Conservation (phyloP, 1,140 invertebrate genomes). For the Dendrolimus punctatus region DNA sequence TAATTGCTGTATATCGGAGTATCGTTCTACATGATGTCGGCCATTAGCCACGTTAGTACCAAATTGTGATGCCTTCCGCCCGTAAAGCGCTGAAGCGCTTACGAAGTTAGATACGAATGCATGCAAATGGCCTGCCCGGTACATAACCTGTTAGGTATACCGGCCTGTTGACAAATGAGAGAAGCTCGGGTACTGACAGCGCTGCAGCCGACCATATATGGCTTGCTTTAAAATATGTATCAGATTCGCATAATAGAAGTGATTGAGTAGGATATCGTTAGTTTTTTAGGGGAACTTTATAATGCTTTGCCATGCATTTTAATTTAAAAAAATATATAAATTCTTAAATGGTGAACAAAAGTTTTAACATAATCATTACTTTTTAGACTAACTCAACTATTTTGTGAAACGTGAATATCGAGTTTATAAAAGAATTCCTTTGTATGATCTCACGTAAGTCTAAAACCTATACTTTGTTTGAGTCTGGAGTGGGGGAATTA, state of each 20-base stretch:
- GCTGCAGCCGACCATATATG: constrained; percentile 10
- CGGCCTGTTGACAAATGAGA: constrained; percentile 27
- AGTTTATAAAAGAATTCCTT: too few relatives aligned
- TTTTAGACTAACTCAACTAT: too few relatives aligned
- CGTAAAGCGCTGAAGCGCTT: constrained; percentile 1
- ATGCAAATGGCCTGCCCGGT: constrained; percentile 16
- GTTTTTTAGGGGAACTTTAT: too few relatives aligned
- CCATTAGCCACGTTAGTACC: constrained; percentile 12
- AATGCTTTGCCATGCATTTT: too few relatives aligned
- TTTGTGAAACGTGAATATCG: too few relatives aligned
- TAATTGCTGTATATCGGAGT: too few relatives aligned
- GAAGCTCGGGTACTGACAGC: constrained; percentile 19
- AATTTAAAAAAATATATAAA: too few relatives aligned
- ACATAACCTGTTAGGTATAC: constrained; percentile 15
- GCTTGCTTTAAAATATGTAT: constrained; percentile 21
- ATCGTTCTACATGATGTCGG: not conserved
- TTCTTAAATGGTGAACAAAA: too few relatives aligned
- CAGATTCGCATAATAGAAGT: constrained; percentile 7
- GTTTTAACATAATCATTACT: too few relatives aligned
- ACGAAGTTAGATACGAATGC: constrained; percentile 13
- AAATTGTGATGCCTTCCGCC: constrained; percentile 10
- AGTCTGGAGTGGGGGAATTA: too few relatives aligned
- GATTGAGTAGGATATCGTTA: not conserved
- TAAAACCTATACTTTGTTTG: too few relatives aligned
- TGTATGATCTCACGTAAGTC: too few relatives aligned